Evolutionary conservation across 2,797 vertebrate genomes (phyloP).

Genomic region (Champsocephalus gunnari): DNA sequence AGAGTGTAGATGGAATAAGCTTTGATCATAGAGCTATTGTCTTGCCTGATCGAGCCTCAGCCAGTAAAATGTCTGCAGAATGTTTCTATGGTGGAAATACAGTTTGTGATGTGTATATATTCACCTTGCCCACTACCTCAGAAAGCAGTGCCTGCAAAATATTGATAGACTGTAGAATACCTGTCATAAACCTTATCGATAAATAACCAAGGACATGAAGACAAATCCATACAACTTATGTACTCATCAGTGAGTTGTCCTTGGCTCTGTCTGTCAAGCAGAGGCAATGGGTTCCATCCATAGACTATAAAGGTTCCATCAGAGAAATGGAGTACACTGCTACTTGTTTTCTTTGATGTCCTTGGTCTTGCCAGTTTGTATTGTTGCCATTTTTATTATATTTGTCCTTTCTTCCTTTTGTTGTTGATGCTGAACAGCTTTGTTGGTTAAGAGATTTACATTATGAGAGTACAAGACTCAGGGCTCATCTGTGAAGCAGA

Average conservation of each 20-base stretch:
- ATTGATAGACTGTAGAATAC: conserved; percentile 30
- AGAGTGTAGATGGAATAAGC: neutral
- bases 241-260: conserved; percentile 43
- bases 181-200: conserved; percentile 34
- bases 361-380: conserved; percentile 11
- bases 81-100: neutral
- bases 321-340: conserved; percentile 15
- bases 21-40: neutral
- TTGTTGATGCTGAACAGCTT: conserved; percentile 22
- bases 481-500: conserved; percentile 17
- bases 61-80: neutral
- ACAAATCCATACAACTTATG: conserved; percentile 33
- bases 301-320: conserved; percentile 6
- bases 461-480: conserved; percentile 6
- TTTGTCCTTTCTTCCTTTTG: conserved; percentile 3
- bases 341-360: conserved; percentile 19
- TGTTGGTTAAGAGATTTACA: conserved; percentile 28
- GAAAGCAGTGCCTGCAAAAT: conserved; percentile 15
- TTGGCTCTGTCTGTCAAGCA: conserved; percentile 18
- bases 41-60: neutral
- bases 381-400: neutral
- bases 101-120: neutral
- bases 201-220: conserved; percentile 34
- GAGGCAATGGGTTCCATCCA: conserved; percentile 17
- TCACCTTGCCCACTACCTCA: neutral